phyloP scores from a whole-genome alignment of 2,888 invertebrate genomes.

The Clepsis dumicolana region DNA sequence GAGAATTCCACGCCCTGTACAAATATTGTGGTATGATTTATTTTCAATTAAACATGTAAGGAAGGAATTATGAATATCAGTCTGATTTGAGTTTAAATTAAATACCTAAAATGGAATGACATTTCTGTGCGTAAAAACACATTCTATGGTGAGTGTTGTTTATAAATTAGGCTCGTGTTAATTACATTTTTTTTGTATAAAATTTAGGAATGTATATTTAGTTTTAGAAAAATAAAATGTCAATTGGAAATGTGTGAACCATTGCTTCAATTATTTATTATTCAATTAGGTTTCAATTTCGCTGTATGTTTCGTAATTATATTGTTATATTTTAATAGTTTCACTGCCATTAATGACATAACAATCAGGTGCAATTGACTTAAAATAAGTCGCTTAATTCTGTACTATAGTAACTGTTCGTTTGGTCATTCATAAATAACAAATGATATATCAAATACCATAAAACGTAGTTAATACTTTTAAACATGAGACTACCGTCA shows the following conservation, averaged over 20 bases:
- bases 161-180: constrained; percentile 6
- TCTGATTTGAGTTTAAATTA: too few relatives aligned
- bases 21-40: not conserved
- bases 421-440: too few relatives aligned
- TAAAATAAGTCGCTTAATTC: not conserved
- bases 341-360: constrained; percentile 2
- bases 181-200: not conserved
- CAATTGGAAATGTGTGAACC: not conserved
- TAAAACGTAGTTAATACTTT: too few relatives aligned
- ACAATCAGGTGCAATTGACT: not conserved
- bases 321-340: not conserved
- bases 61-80: too few relatives aligned
- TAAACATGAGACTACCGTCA: too few relatives aligned
- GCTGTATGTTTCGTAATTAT: not conserved
- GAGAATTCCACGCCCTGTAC: constrained; percentile 1
- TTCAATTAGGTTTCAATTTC: not conserved
- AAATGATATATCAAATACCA: too few relatives aligned
- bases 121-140: not conserved
- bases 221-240: not conserved
- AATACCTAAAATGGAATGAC: not conserved
- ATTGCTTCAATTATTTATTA: not conserved
- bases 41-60: not conserved
- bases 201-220: not conserved
- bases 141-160: not conserved
- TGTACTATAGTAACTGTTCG: too few relatives aligned